Evolutionary conservation across 2,113 vertebrate species (phyloP), one percentile per base, ranked within the genome.

Genomic region (Platichthys stellatus): DNA sequence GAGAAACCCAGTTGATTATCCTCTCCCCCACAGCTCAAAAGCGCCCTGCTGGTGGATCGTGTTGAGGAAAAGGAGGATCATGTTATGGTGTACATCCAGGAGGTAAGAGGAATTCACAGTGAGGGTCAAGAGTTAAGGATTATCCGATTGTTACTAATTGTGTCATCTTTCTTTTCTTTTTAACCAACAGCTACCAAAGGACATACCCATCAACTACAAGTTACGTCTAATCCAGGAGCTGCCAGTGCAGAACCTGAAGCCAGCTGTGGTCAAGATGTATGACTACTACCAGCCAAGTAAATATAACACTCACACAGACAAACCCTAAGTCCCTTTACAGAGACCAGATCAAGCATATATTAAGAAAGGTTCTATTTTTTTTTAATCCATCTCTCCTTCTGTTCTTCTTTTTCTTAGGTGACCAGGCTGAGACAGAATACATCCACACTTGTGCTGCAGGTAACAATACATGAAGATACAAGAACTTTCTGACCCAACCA

Each of bases 231-330:
- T 94, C 72, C 92, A 85, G 82, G 86, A 94, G 62, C 40, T 93
- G 28, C 75, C 66, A 2, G 94, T 97, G 26, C 53, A 86, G 23
- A 94, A 91, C 81, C 92, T 96, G 79, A 95, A 95, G 75, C 94
- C 96, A 45, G 95, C 96, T 3, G 87, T 89, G 53, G 88, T 96
- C 69, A 90, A 91, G 86, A 86, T 94, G 82, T 96, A 96, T 1
- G 96, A 97, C 90, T 97, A 96, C 86, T 97, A 98, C 23, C 94
- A 96, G 83, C 93, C 94, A 87, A 95, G 96, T 97, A 91, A 94
- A 84, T 15, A 24, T 54, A 4, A 69, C 2, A 58, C n/a, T 54
- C 57, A n/a, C 57, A 31, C 21, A 58, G 1, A 35, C 15, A 35
- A n/a, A 14, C 13, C 23, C 23, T 9, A 4, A 7, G n/a, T 17